A percentile compares a stretch with the other conserved stretches of the same genome.
phyloP scores from a whole-genome alignment of 2,113 vertebrate genomes.

The cat (Felis catus) region F.catus_Fca126_mat1.0 CM031411.1:125210501-125211000 shows the following conservation, averaged over 20 bases:
- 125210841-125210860: background rate
- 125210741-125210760: background rate
- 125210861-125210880: background rate
- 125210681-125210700: background rate
- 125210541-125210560: background rate
- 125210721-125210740: background rate
- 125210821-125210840: background rate
- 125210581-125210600: background rate
- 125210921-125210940: background rate
- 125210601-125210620: background rate
- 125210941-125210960: background rate
- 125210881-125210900: background rate
- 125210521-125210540: background rate
- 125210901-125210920: background rate
- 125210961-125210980: background rate
- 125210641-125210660: background rate
- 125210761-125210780: background rate
- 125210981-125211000: background rate
- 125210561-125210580: background rate
- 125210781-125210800: background rate
- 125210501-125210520: background rate
- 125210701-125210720: background rate
- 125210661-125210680: background rate
- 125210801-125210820: background rate
- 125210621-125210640: background rate